Conservation (phyloP, 2,797 vertebrate species). For the Gobio occitaniae region DNA sequence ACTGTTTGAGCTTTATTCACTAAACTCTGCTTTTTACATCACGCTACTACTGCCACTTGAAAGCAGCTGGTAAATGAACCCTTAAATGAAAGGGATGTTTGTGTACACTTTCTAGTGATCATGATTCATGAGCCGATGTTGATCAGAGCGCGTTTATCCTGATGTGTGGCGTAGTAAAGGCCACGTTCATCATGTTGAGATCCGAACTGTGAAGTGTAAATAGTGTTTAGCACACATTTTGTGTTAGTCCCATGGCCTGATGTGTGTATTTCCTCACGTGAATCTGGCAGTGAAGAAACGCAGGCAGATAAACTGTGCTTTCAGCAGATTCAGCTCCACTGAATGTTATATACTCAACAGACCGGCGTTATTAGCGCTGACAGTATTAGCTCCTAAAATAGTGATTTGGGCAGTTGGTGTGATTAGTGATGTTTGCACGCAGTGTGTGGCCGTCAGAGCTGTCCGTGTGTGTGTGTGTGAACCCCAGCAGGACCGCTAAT, state of each 20-base stretch:
- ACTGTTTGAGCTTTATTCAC: neutral
- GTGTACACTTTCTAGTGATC: neutral
- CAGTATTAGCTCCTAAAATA: neutral
- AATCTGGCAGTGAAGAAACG: neutral
- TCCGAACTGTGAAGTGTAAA: neutral
- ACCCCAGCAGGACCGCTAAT: constrained; percentile 17
- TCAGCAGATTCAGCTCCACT: neutral
- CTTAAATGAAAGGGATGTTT: neutral
- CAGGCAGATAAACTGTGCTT: neutral
- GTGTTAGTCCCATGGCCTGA: neutral
- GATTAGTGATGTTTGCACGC: neutral
- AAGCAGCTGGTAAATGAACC: neutral
- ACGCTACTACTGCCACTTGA: neutral
- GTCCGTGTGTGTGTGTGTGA: neutral
- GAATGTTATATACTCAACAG: neutral
- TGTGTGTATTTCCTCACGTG: neutral
- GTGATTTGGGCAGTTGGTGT: neutral
- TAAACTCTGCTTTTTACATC: neutral
- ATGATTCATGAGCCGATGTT: neutral
- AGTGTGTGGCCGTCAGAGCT: neutral
- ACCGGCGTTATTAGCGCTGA: neutral
- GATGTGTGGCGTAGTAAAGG: neutral
- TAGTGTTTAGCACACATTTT: no score
- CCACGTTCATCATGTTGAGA: neutral
- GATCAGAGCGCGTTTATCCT: neutral